A percentile compares a stretch with the other conserved stretches of the same genome.
Conservation (phyloP, 2,113 vertebrate genomes). For the Elephantulus edwardii region DNA sequence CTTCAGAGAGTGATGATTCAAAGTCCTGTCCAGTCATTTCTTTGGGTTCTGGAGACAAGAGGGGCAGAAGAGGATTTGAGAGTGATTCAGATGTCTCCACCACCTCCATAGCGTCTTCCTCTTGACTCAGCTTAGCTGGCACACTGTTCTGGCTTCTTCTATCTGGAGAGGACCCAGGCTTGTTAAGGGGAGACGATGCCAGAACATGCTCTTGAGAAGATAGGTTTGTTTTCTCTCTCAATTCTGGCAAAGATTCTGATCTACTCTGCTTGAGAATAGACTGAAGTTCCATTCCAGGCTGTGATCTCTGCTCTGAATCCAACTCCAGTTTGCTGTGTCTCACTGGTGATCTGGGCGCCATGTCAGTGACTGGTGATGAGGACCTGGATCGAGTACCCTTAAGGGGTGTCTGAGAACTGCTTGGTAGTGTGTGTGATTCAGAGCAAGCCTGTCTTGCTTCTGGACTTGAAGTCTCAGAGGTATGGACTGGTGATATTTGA, state of each 20-base stretch:
- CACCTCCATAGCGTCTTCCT: conserved; percentile 65
- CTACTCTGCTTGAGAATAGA: conserved; percentile 52
- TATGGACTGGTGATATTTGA: conserved; percentile 31
- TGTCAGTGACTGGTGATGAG: conserved; percentile 65
- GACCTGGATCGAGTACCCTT: conserved; percentile 60
- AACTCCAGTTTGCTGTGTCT: conserved; percentile 37
- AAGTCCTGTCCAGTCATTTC: conserved; percentile 52
- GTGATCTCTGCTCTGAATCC: conserved; percentile 43
- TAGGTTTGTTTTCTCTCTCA: conserved; percentile 53
- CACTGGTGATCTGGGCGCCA: conserved; percentile 51
- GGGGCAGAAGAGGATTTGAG: conserved; percentile 32
- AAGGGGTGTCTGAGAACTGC: conserved; percentile 57
- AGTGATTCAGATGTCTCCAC: conserved; percentile 67
- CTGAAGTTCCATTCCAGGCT: conserved; percentile 42
- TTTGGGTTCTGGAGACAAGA: conserved; percentile 70
- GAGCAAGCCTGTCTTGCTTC: conserved; percentile 53
- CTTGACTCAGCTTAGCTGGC: conserved; percentile 40
- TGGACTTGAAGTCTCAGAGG: conserved; percentile 60
- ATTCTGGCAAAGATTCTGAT: conserved; percentile 59
- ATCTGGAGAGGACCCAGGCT: conserved; percentile 65
- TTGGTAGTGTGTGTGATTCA: conserved; percentile 56
- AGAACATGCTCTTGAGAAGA: conserved; percentile 13
- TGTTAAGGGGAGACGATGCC: neutral
- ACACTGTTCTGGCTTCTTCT: conserved; percentile 46
- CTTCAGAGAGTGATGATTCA: conserved; percentile 66